A percentile compares a stretch with the other conserved stretches of the same genome.
Evolutionary conservation across 2,113 vertebrate species (phyloP).

Genomic region (Phalacrocorax aristotelis): DNA sequence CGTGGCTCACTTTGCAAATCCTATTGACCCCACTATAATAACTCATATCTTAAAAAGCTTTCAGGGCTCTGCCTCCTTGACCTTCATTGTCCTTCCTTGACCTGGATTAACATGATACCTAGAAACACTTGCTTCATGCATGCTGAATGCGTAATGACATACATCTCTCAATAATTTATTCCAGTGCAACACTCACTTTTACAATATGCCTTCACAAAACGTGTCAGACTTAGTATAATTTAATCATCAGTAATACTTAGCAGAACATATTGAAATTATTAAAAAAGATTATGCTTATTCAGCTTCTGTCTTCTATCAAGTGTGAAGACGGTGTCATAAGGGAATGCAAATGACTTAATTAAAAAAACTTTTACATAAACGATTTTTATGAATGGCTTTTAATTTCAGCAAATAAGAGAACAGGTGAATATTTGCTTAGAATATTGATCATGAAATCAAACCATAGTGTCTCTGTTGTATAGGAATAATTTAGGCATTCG

Average conservation of each 20-base stretch:
- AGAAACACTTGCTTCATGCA: not conserved
- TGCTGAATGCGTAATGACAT: conserved; percentile 8
- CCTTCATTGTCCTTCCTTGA: conserved; percentile 14
- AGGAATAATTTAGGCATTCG: conserved; percentile 35
- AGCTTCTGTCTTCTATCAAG: conserved; percentile 53
- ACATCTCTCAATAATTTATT: conserved; percentile 36
- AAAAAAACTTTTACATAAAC: conserved; percentile 48
- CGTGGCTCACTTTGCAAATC: not conserved
- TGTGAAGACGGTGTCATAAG: conserved; percentile 54
- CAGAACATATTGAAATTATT: conserved; percentile 66
- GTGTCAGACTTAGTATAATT: conserved; percentile 17
- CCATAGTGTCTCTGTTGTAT: not conserved
- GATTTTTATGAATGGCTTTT: conserved; percentile 70
- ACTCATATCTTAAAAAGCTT: conserved; percentile 7
- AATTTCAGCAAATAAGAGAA: conserved; percentile 66
- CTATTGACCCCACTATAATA: not conserved
- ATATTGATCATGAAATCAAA: conserved; percentile 56
- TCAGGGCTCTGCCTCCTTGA: not conserved
- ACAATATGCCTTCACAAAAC: conserved; percentile 14
- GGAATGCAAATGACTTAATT: conserved; percentile 71
- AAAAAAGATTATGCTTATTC: conserved; percentile 59
- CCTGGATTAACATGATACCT: not conserved
- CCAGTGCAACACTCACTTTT: not conserved
- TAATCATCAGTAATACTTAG: conserved; percentile 42
- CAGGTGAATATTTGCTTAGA: conserved; percentile 59